These are phyloP conservation scores for Sander lucioperca DNA, from an alignment of 2,113 vertebrate genomes.

Conservation along the genomic window DNA sequence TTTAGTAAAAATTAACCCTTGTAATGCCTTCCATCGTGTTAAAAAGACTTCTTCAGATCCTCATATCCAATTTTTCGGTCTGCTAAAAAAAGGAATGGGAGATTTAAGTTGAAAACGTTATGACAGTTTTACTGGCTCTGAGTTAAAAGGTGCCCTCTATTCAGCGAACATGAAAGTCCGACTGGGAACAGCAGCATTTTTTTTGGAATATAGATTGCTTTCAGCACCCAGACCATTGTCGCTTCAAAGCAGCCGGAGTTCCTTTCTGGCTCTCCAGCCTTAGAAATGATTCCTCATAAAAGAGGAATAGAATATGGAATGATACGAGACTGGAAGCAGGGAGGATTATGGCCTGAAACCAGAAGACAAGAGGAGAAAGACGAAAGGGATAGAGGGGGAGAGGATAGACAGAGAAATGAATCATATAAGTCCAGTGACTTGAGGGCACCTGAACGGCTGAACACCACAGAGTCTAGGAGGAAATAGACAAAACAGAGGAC, in stretches of 20 bases:
- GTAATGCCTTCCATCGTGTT: slow-evolving; percentile 10
- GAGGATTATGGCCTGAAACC: slow-evolving; percentile 48
- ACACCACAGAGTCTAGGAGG: slow-evolving; percentile 8
- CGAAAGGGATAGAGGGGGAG: not conserved
- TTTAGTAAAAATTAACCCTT: slow-evolving; percentile 55
- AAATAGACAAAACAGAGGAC: slow-evolving; percentile 21
- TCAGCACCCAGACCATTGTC: slow-evolving; percentile 64
- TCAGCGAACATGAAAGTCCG: slow-evolving; percentile 70
- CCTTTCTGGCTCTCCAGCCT: slow-evolving; percentile 47
- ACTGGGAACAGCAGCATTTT: slow-evolving; percentile 72
- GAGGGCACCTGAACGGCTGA: slow-evolving; percentile 35
- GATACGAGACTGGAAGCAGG: slow-evolving; percentile 43
- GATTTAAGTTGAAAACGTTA: slow-evolving; percentile 67
- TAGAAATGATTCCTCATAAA: slow-evolving; percentile 63
- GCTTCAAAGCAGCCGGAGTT: slow-evolving; percentile 73
- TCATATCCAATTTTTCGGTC: slow-evolving; percentile 44
- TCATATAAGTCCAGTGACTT: slow-evolving; percentile 14
- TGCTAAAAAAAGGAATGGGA: slow-evolving; percentile 55
- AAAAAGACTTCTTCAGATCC: slow-evolving; percentile 43
- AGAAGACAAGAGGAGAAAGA: slow-evolving; percentile 36
- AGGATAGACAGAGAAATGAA: slow-evolving; percentile 33
- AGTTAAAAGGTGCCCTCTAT: slow-evolving; percentile 73
- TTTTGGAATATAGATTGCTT: slow-evolving; percentile 74
- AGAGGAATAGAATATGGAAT: slow-evolving; percentile 57
- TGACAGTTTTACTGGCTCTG: slow-evolving; percentile 64